Conservation (phyloP, 2,888 invertebrate genomes). For the Ommatoiulus sabulosus region DNA sequence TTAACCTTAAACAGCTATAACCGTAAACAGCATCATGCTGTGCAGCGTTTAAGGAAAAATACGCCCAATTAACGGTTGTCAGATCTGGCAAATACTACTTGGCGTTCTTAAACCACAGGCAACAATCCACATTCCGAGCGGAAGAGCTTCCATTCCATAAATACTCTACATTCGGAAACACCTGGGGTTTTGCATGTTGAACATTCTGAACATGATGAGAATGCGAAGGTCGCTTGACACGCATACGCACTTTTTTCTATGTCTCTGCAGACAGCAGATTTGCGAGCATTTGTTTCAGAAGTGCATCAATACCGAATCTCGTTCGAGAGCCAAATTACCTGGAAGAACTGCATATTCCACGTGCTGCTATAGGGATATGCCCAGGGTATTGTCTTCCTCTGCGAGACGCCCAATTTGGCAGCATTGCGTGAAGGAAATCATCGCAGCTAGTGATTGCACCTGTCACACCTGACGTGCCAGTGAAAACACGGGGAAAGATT, state of each 20-base stretch:
- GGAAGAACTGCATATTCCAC: not conserved
- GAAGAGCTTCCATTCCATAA: not conserved
- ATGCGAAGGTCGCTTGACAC: not conserved
- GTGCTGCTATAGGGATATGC: not conserved
- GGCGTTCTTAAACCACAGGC: not conserved
- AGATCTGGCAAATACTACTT: not conserved
- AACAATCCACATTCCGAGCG: not conserved
- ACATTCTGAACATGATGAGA: not conserved
- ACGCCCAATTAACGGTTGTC: not conserved
- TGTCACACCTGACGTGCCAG: slow-evolving; percentile 20
- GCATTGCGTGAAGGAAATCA: slow-evolving; percentile 25
- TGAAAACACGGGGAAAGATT: not conserved
- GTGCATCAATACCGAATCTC: not conserved
- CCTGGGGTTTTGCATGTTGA: not conserved
- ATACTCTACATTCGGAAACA: not conserved
- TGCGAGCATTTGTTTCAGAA: slow-evolving; percentile 34
- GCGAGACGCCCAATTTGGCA: slow-evolving; percentile 34
- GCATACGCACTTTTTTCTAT: not conserved
- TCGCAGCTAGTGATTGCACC: slow-evolving; percentile 24
- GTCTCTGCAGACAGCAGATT: not conserved
- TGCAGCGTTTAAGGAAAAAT: no score
- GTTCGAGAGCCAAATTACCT: not conserved
- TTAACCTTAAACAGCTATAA: no score
- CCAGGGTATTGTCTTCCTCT: not conserved
- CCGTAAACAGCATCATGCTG: no score